Conservation (phyloP, 1,140 invertebrate genomes). For the Bursaphelenchus mucronatus region DNA sequence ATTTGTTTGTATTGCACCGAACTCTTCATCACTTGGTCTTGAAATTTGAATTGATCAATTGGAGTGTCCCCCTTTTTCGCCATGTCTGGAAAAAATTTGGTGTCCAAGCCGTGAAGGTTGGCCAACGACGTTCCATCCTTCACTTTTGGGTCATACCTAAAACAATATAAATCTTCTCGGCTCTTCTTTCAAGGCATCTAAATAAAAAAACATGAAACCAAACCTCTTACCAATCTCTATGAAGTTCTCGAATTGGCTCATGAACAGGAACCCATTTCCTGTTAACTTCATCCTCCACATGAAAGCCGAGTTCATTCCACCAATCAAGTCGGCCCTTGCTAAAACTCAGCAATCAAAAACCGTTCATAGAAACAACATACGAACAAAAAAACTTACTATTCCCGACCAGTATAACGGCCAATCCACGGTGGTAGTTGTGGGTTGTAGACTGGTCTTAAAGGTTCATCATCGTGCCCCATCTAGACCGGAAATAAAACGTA, state of each 20-base stretch:
- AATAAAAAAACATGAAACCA: neutral
- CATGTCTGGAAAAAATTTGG: conserved; percentile 32
- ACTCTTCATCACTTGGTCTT: conserved; percentile 49
- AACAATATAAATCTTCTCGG: neutral
- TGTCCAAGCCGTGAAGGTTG: conserved; percentile 40
- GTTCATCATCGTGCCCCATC: conserved; percentile 43
- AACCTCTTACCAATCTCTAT: conserved; percentile 35
- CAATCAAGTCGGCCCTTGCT: conserved; percentile 52
- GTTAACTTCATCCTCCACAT: conserved; percentile 29
- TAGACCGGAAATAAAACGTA: conserved; percentile 18
- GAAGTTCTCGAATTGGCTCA: conserved; percentile 32
- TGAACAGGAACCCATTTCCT: conserved; percentile 23
- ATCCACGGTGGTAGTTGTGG: conserved; percentile 45
- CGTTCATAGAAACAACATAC: conserved; percentile 5
- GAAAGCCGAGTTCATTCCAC: conserved; percentile 46
- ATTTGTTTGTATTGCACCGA: conserved; percentile 54
- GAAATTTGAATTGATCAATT: conserved; percentile 42
- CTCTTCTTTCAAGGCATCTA: neutral
- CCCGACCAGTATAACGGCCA: conserved; percentile 38
- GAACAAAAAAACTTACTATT: conserved; percentile 43
- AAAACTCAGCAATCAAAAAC: conserved; percentile 21
- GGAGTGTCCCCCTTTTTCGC: conserved; percentile 44
- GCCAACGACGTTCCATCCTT: conserved; percentile 35
- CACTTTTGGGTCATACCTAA: conserved; percentile 42
- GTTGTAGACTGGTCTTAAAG: conserved; percentile 45